Conservation (phyloP, 2,113 vertebrate genomes). For the Kryptolebias marmoratus region DNA sequence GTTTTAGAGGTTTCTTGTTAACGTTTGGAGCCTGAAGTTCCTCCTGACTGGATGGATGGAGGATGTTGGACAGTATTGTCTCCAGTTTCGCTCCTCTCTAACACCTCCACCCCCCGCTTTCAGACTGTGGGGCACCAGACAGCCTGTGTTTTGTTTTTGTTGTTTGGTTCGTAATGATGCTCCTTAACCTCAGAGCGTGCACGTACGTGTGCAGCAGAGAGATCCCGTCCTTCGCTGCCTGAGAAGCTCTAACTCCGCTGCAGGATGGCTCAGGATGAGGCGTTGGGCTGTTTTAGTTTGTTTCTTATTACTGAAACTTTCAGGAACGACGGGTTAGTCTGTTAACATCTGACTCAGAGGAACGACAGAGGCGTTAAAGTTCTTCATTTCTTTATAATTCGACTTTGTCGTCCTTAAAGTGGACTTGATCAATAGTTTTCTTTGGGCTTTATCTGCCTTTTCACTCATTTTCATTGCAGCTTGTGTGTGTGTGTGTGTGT, state of each 20-base stretch:
- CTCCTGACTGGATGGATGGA: too few species aligned
- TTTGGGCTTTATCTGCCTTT: not conserved
- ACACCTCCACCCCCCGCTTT: too few species aligned
- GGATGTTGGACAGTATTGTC: too few species aligned
- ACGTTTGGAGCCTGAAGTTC: too few species aligned
- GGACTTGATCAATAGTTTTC: not conserved
- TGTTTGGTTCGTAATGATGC: conserved; percentile 66
- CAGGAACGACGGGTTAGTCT: not conserved
- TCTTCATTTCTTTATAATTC: too few species aligned
- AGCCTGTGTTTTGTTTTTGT: conserved; percentile 66
- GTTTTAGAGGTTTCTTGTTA: too few species aligned
- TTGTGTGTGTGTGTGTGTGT: not conserved
- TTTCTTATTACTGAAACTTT: not conserved
- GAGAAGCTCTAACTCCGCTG: not conserved
- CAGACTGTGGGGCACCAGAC: conserved; percentile 68
- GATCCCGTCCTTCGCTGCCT: conserved; percentile 7
- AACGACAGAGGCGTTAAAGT: too few species aligned
- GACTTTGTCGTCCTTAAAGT: too few species aligned
- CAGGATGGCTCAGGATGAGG: not conserved
- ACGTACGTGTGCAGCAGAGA: conserved; percentile 34
- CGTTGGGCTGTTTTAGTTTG: too few species aligned
- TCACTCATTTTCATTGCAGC: not conserved
- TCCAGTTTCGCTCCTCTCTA: too few species aligned
- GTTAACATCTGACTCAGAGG: too few species aligned
- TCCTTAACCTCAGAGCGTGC: conserved; percentile 54